Evolutionary conservation across 2,888 invertebrate species (phyloP).

Genomic region (Nephrotoma appendiculata): DNA sequence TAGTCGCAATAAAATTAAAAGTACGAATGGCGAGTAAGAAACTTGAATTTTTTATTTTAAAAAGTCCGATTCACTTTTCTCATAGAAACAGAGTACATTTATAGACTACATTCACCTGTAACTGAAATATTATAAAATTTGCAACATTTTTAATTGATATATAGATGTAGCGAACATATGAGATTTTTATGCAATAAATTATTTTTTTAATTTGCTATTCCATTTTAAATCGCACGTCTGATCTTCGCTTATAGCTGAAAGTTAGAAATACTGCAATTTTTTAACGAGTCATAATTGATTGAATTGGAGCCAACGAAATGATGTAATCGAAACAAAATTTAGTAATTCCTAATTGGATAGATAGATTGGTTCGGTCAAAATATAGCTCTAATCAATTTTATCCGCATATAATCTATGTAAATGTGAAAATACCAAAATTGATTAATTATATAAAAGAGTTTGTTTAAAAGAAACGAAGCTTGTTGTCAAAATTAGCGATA

Average conservation of each 20-base stretch:
- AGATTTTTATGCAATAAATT: neutral
- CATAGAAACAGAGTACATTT: too few relatives aligned
- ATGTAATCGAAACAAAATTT: neutral
- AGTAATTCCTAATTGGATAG: too few relatives aligned
- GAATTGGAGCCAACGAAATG: neutral
- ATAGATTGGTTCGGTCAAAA: too few relatives aligned
- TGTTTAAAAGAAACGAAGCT: too few relatives aligned
- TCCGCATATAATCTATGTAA: too few relatives aligned
- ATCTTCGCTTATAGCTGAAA: neutral
- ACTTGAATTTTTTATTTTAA: too few relatives aligned
- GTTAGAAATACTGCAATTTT: neutral
- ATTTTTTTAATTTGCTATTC: neutral
- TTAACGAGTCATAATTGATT: neutral
- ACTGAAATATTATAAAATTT: neutral
- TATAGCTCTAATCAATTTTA: too few relatives aligned
- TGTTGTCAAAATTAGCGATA: too few relatives aligned
- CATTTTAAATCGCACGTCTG: neutral
- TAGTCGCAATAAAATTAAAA: neutral
- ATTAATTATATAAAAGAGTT: too few relatives aligned
- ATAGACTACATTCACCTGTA: neutral
- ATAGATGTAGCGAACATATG: neutral
- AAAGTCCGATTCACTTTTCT: too few relatives aligned
- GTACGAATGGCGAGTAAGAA: too few relatives aligned
- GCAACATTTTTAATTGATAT: neutral
- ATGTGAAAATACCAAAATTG: too few relatives aligned